These are phyloP conservation scores for Drosophila lini DNA, from an alignment of 1,140 invertebrate species.

Conservation along the genomic window DNA sequence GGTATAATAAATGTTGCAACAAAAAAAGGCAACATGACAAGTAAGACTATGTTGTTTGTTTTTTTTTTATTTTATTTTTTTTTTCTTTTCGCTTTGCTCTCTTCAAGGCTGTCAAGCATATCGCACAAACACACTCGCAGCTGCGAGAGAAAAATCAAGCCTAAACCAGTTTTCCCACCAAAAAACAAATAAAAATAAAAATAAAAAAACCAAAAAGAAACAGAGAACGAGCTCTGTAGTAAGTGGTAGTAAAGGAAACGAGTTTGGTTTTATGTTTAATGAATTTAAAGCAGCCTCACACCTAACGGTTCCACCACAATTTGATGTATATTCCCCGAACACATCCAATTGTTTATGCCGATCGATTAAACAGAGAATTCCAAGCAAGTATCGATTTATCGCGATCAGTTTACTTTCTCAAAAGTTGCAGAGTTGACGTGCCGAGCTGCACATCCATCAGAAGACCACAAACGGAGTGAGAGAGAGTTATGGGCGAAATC, in stretches of 20 bases:
- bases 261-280: constrained; percentile 57
- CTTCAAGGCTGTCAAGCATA: constrained; percentile 69
- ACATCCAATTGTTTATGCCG: constrained; percentile 37
- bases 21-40: constrained; percentile 41
- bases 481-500: constrained; percentile 41
- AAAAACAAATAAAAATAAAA: constrained; percentile 5
- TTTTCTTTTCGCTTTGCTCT: constrained; percentile 53
- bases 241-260: constrained; percentile 60
- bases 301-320: constrained; percentile 40
- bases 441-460: constrained; percentile 27
- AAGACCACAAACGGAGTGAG: constrained; percentile 22
- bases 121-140: constrained; percentile 21
- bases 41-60: constrained; percentile 38
- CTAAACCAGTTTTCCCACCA: constrained; percentile 57
- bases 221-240: constrained; percentile 40
- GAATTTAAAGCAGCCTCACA: constrained; percentile 39
- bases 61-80: constrained; percentile 40
- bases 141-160: constrained; percentile 35
- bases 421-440: constrained; percentile 20
- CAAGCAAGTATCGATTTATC: constrained; percentile 27
- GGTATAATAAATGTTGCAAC: constrained; percentile 53
- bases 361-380: constrained; percentile 34
- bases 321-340: constrained; percentile 15
- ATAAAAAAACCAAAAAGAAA: not conserved
- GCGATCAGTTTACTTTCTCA: constrained; percentile 53